Evolutionary conservation across 2,888 invertebrate species (phyloP).

Genomic region (Sthenelais limicola): DNA sequence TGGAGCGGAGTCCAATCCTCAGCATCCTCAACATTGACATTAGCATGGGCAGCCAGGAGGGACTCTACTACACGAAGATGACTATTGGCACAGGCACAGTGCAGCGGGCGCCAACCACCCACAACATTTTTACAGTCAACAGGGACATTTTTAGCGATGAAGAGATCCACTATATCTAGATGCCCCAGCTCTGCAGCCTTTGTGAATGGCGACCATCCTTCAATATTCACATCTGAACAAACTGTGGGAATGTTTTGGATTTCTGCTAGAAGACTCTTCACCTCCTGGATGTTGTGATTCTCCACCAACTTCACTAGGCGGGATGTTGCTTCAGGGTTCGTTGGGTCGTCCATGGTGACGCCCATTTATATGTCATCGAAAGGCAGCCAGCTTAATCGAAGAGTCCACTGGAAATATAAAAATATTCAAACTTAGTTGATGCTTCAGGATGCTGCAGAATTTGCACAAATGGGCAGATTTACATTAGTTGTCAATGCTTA

Average conservation of each 20-base stretch:
- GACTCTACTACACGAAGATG: constrained; percentile 41
- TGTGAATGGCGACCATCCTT: constrained; percentile 51
- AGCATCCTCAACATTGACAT: constrained; percentile 42
- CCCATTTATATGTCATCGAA: not conserved
- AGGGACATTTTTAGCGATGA: constrained; percentile 43
- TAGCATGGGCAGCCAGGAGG: constrained; percentile 44
- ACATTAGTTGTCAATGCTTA: too few relatives aligned
- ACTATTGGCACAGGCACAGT: constrained; percentile 52
- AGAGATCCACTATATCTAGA: constrained; percentile 44
- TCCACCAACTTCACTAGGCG: constrained; percentile 30
- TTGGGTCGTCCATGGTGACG: constrained; percentile 33
- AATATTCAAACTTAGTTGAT: not conserved
- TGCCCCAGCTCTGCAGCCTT: constrained; percentile 50
- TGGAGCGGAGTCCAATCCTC: constrained; percentile 45
- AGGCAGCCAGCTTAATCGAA: not conserved
- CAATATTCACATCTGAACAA: constrained; percentile 41
- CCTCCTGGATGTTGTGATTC: constrained; percentile 24
- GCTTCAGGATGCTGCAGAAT: not conserved
- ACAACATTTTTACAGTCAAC: constrained; percentile 45
- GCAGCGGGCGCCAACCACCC: constrained; percentile 51
- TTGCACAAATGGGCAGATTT: not conserved
- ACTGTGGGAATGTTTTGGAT: constrained; percentile 5
- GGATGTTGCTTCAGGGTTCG: not conserved
- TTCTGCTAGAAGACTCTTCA: constrained; percentile 7
- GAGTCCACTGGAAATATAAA: not conserved